Base-by-base conservation (phyloP, 64 coral and sea anemone species). In the Montipora cactus region DNA sequence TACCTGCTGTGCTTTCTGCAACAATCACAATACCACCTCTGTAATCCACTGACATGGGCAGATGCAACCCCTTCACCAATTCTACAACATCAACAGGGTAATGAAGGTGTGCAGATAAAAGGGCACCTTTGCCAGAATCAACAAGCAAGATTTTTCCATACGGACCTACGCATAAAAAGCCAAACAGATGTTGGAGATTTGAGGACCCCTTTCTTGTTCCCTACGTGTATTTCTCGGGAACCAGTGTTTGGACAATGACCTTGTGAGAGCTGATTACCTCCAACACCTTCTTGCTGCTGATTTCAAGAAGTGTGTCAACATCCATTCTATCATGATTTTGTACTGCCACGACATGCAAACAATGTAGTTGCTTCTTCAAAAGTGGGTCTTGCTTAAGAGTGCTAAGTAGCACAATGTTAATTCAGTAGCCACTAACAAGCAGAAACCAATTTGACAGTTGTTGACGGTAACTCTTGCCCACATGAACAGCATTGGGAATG, bases 31-130 rank as follows among this genome's bases (percentile, higher is more conserved):
- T 44, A 46, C 88, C 88, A 28, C 28, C 88, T 14, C 47, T 90
- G 37, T 90, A 66, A 78, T 78, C 53, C 58, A 90, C 74, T 5
- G 55, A 90, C 88, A 80, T 69, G 67, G 76, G 88, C 18, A 90
- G 75, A 25, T 78, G 51, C 66, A 79, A 89, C 12, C 88, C 88
- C 53, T 89, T 79, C 16, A 74, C 88, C 74, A 89, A 49, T 47
- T 89, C 88, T 8, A 49, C 57, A 15, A 66, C 88, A 78, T 89
- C 88, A 79, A 89, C 18, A 78, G 87, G 87, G 78, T 89, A 89
- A 70, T 78, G 87, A 53, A 78, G 87, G 53, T 73, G 74, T 16
- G 74, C 87, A 18, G 74, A 77, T 61, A 89, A 76, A 89, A 89
- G 87, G 10, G 71, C 23, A 45, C 87, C 87, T 70, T 89, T 89